phyloP scores from a whole-genome alignment of 2,797 vertebrate species.

The Zonotrichia albicollis region DNA sequence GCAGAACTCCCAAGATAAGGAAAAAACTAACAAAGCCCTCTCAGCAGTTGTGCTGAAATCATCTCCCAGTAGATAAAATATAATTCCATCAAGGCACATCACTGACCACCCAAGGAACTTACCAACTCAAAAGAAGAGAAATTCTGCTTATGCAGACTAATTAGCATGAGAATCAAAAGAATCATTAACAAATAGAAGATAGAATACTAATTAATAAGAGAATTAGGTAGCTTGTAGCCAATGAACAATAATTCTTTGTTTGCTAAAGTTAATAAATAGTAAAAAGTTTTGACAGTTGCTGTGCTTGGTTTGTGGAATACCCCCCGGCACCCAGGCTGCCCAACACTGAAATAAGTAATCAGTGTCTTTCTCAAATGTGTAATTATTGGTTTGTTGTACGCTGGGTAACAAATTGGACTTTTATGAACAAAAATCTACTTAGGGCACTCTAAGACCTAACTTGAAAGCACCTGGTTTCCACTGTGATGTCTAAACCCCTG shows the following conservation, averaged over 20 bases:
- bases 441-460: neutral
- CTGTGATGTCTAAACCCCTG: neutral
- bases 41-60: neutral
- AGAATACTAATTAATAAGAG: neutral
- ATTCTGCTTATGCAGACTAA: neutral
- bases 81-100: fast-evolving
- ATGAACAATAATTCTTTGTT: neutral
- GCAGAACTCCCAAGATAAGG: neutral
- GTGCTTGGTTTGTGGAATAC: neutral
- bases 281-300: neutral
- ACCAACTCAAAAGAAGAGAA: neutral
- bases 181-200: neutral
- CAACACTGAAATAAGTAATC: neutral
- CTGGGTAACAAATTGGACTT: neutral
- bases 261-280: neutral
- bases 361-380: fast-evolving
- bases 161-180: neutral
- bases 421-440: neutral
- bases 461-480: neutral
- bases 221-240: neutral
- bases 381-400: neutral
- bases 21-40: neutral
- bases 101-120: neutral
- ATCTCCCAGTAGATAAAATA: neutral
- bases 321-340: fast-evolving